Conservation (phyloP, 2,888 invertebrate species). For the Galeopsomyia nigrocyanea region DNA sequence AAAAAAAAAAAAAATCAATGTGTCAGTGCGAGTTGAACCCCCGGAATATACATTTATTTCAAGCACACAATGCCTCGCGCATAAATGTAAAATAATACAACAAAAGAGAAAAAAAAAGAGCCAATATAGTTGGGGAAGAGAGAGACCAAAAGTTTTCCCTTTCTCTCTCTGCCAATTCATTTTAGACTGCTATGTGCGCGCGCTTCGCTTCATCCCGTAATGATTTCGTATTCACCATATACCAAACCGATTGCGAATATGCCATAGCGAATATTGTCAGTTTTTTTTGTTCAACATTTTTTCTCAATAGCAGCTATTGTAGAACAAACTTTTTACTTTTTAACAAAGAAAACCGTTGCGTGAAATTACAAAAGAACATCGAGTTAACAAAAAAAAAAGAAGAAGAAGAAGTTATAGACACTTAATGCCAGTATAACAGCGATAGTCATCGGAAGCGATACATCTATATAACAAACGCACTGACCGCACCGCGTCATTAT, state of each 20-base stretch:
- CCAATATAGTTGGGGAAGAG: neutral
- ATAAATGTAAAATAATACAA: no score
- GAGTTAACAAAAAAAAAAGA: no score
- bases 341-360: no score
- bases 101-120: no score
- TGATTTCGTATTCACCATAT: conserved; percentile 28
- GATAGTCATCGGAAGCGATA: conserved; percentile 34
- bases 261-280: conserved; percentile 8
- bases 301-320: no score
- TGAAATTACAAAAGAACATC: no score
- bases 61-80: neutral
- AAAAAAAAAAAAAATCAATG: no score
- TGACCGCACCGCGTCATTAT: neutral
- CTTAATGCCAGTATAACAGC: neutral
- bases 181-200: conserved; percentile 17
- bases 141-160: neutral
- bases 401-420: no score
- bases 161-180: conserved; percentile 22
- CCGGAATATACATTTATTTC: neutral
- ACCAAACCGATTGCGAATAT: conserved; percentile 17
- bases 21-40: no score
- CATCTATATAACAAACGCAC: neutral
- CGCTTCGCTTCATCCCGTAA: conserved; percentile 19
- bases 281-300: conserved; percentile 7
- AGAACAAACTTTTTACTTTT: no score